Base-by-base conservation (phyloP, 2,888 invertebrate species). In the Bhutanitis thaidina region DNA sequence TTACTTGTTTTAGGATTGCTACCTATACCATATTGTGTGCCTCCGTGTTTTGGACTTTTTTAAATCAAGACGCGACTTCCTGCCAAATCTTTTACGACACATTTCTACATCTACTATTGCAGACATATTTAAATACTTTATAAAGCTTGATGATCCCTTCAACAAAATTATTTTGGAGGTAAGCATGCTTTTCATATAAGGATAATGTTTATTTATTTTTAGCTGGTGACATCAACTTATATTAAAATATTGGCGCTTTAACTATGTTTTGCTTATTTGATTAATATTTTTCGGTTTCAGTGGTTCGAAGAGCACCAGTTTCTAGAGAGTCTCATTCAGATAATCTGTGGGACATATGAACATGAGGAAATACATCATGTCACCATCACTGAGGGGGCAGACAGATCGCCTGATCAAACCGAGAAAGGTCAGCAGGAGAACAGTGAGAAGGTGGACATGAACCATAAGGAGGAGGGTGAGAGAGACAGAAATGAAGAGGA, bases 91-190 rank as follows among this genome's bases (percentile, higher is more conserved):
- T 76, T 91, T 98, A 74, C 93, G 94, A 69, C 98, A 98, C 90
- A 92, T 98, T 74, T 94, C 96, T 70, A 98, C 97, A 43, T 98
- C 98, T 16, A 97, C 98, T 66, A 95, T 98, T 71, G 97, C 97
- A 91, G 98, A 98, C 92, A 92, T 97, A 67, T 93, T 97, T 77
- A 95, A 96, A 84, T 93, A 96, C 76, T 93, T 97, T 80, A 95
- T 95, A 59, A 93, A 95, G 67, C 94, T 97, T 25, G 80, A 80
- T 44, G 81, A 83, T 52, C 72, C 80, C 14, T 85, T 85, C 67
- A 78, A 77, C 57, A 83, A 86, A 62, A 79, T 79, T 48, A 71
- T 87, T 27, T 75, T 85, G 74, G 85, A 87, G 82, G 88, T 86
- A 54, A 49, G 66, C 49, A 20, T 20, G 30, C 10, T 39, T 13